A percentile compares a stretch with the other conserved stretches of the same genome.
phyloP scores from a whole-genome alignment of 2,888 invertebrate species.

The Podabrus alpinus region DNA sequence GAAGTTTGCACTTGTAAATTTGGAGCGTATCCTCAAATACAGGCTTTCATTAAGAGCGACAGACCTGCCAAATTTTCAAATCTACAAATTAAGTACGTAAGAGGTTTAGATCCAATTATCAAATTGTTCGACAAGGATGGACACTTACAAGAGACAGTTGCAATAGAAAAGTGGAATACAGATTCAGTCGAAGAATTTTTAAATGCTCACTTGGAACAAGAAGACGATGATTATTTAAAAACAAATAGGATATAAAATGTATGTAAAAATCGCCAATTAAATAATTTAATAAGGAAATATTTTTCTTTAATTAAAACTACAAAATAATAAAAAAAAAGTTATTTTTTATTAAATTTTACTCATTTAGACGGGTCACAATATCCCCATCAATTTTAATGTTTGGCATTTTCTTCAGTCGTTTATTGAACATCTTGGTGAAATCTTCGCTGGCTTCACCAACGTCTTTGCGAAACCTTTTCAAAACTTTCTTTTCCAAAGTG shows the following conservation, averaged over 20 bases:
- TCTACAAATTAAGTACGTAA: constrained; percentile 87
- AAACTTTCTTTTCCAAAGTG: constrained; percentile 76
- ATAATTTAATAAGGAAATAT: background rate
- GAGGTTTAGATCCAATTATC: constrained; percentile 93
- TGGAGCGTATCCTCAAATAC: constrained; percentile 96
- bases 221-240: constrained; percentile 62
- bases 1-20: constrained; percentile 99
- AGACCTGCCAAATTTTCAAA: constrained; percentile 88
- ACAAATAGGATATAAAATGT: constrained; percentile 61
- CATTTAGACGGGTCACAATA: constrained; percentile 52
- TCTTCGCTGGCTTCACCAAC: constrained; percentile 63
- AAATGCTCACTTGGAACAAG: constrained; percentile 77
- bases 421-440: constrained; percentile 71
- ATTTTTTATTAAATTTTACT: background rate
- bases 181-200: constrained; percentile 97
- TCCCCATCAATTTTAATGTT: constrained; percentile 67
- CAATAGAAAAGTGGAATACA: constrained; percentile 98
- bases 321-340: background rate
- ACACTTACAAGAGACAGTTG: constrained; percentile 84
- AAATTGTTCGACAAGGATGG: constrained; percentile 85
- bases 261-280: background rate
- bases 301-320: background rate
- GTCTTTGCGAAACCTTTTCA: constrained; percentile 64
- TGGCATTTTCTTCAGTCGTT: constrained; percentile 72
- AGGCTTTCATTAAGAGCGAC: constrained; percentile 96